phyloP scores from a whole-genome alignment of 2,113 vertebrate species.

The Aleadryas rufinucha region DNA sequence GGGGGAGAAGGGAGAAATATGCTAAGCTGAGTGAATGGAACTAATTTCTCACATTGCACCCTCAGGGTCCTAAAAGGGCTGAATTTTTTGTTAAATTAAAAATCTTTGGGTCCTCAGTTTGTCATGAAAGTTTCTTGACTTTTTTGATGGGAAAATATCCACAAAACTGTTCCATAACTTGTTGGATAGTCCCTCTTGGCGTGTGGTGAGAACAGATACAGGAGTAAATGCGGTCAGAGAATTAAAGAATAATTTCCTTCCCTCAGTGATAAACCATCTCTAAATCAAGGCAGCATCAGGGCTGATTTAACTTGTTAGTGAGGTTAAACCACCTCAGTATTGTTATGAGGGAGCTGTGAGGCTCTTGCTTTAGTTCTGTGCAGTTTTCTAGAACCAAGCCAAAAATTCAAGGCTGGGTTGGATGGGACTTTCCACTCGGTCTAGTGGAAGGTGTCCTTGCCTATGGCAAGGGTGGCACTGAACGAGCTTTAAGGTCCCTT shows the following conservation, averaged over 20 bases:
- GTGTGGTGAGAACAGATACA: rapidly evolving
- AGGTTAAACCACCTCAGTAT: background rate
- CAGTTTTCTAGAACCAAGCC: background rate
- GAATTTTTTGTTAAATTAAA: background rate
- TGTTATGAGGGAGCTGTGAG: background rate
- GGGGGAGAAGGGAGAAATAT: background rate
- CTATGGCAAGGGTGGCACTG: background rate
- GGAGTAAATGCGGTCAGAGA: background rate
- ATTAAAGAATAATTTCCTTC: background rate
- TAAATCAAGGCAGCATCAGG: background rate
- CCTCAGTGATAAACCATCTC: background rate
- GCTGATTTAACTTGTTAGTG: background rate
- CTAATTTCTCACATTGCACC: background rate
- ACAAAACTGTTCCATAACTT: background rate
- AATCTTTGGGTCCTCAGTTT: background rate
- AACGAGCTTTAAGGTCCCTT: background rate
- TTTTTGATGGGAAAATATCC: background rate
- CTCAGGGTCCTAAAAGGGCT: background rate
- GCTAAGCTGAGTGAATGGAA: background rate
- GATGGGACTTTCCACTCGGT: background rate
- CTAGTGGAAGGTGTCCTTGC: background rate
- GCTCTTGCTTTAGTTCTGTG: background rate
- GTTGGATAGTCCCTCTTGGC: background rate
- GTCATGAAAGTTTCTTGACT: background rate
- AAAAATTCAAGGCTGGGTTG: background rate